Conservation (phyloP, 2,113 vertebrate genomes). For the Otolemur garnettii region DNA sequence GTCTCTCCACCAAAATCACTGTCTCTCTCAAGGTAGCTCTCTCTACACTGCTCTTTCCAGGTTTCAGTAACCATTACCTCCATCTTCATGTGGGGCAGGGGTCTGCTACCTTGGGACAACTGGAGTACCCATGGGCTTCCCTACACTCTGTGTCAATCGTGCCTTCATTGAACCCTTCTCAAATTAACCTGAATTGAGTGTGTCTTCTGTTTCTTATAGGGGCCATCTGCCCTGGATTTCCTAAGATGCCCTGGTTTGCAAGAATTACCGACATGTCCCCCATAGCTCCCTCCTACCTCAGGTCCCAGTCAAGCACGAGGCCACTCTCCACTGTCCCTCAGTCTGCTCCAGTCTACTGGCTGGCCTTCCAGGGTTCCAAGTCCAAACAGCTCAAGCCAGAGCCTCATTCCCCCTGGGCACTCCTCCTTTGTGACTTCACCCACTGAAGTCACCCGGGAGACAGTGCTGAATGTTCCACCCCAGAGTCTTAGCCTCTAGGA, state of each 20-base stretch:
- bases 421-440: slow-evolving; percentile 82
- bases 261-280: neutral
- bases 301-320: neutral
- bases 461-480: slow-evolving; percentile 62
- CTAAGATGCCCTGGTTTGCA: neutral
- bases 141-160: neutral
- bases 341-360: neutral
- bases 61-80: neutral
- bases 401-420: slow-evolving; percentile 49
- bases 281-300: neutral
- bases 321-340: neutral
- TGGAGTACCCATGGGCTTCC: neutral
- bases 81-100: neutral
- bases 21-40: neutral
- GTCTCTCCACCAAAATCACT: neutral
- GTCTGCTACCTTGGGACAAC: neutral
- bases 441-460: slow-evolving; percentile 77
- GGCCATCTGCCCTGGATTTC: neutral
- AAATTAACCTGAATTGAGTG: neutral
- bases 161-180: neutral
- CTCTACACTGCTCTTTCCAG: neutral
- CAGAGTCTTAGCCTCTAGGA: slow-evolving; percentile 71
- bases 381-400: neutral
- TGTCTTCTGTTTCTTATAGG: neutral
- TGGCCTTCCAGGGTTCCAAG: neutral